Evolutionary conservation across 2,113 vertebrate species (phyloP).

Genomic region (Argyrosomus japonicus): DNA sequence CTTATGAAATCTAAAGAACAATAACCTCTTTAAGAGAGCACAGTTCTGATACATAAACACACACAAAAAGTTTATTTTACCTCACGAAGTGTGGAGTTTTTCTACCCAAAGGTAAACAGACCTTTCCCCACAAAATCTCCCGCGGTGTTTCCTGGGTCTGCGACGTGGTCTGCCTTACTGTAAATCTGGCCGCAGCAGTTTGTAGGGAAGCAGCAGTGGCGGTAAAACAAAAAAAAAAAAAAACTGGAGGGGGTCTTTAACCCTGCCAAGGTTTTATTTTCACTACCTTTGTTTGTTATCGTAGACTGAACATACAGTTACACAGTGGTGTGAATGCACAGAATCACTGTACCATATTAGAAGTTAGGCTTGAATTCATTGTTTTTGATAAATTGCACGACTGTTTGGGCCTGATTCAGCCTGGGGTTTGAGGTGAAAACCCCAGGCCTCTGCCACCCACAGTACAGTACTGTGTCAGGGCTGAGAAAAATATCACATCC

Average conservation of each 20-base stretch:
- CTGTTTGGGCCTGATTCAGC: slow-evolving; percentile 31
- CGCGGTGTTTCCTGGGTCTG: slow-evolving; percentile 54
- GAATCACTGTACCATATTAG: slow-evolving; percentile 6
- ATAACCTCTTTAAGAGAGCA: slow-evolving; percentile 69
- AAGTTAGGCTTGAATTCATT: slow-evolving; percentile 14
- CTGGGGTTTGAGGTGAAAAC: slow-evolving; percentile 36
- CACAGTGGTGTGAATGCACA: slow-evolving; percentile 18
- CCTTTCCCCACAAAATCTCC: slow-evolving; percentile 60
- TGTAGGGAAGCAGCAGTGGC: slow-evolving; percentile 27
- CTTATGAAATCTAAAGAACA: slow-evolving; percentile 78
- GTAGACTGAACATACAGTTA: slow-evolving; percentile 10
- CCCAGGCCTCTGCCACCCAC: slow-evolving; percentile 38
- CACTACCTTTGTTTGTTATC: slow-evolving; percentile 35
- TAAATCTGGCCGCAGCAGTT: slow-evolving; percentile 64
- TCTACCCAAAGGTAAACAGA: slow-evolving; percentile 74
- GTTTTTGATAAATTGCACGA: slow-evolving; percentile 32
- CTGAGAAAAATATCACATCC: slow-evolving; percentile 75
- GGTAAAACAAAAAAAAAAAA: background rate
- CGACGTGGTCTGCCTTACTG: slow-evolving; percentile 59
- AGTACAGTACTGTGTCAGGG: slow-evolving; percentile 12
- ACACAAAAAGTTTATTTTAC: slow-evolving; percentile 69
- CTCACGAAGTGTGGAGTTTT: slow-evolving; percentile 70
- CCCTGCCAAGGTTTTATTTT: slow-evolving; percentile 21
- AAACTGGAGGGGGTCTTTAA: background rate
- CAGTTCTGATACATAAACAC: slow-evolving; percentile 65